Conservation (phyloP, 2,888 invertebrate genomes). For the Nephrocerus scutellatus region DNA sequence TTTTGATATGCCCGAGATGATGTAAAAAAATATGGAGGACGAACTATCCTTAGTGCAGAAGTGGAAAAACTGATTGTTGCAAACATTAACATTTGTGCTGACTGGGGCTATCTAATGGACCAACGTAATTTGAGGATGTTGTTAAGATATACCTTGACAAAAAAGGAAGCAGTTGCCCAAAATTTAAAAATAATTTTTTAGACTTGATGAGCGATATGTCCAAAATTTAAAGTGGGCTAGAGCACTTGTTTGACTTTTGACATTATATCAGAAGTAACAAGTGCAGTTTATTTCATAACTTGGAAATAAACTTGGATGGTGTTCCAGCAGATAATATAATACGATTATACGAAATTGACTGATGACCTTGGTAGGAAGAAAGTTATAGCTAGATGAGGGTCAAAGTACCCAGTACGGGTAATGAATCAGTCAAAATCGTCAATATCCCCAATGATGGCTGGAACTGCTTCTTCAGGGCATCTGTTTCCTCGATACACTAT, state of each 20-base stretch:
- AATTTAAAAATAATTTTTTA: no score
- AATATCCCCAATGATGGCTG: slow-evolving; percentile 1
- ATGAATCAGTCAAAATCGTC: not conserved
- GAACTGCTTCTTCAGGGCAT: slow-evolving; percentile 5
- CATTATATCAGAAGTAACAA: no score
- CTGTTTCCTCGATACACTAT: no score
- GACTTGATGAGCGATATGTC: no score
- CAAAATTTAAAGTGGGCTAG: no score
- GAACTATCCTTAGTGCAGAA: no score
- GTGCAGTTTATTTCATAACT: no score
- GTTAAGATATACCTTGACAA: not conserved
- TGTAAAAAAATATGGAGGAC: not conserved
- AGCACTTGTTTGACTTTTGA: no score
- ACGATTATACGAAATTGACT: not conserved
- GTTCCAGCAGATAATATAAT: not conserved
- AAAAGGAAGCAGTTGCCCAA: not conserved
- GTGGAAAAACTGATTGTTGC: no score
- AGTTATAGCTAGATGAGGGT: not conserved
- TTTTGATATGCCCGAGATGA: not conserved
- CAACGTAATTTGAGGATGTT: not conserved
- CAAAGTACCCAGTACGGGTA: not conserved
- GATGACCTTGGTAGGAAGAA: not conserved
- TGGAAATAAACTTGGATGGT: not conserved
- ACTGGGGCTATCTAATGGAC: not conserved
- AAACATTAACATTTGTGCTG: not conserved